Percentiles rank a stretch among this genome's conserved stretches.
Evolutionary conservation across 2,113 vertebrate genomes (phyloP).

Genomic region (Sebastes fasciatus): DNA sequence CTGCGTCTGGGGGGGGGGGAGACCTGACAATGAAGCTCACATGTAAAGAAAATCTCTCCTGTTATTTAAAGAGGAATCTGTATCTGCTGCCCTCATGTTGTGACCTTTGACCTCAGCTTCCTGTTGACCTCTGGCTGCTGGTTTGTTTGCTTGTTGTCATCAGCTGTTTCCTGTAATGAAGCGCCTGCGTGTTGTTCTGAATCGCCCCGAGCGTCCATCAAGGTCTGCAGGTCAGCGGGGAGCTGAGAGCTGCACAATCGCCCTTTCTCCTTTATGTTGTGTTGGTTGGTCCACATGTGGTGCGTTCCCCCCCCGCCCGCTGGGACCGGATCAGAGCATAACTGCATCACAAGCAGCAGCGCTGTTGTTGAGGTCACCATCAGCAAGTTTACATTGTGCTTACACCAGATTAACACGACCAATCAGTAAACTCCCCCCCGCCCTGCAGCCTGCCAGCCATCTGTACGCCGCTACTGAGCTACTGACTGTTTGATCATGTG

Average conservation of each 20-base stretch:
- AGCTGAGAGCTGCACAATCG: conserved; percentile 58
- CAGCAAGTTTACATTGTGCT: conserved; percentile 72
- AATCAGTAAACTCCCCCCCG: conserved; percentile 34
- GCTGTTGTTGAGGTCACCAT: conserved; percentile 60
- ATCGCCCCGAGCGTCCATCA: conserved; percentile 32
- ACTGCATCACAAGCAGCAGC: conserved; percentile 62
- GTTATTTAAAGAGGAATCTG: no score
- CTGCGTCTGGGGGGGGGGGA: no score
- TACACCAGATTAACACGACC: conserved; percentile 54
- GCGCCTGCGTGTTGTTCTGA: conserved; percentile 27
- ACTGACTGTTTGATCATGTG: conserved; percentile 7
- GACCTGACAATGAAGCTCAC: no score
- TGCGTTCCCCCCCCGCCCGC: background rate
- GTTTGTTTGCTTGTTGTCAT: conserved; percentile 28
- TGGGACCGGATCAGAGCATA: conserved; percentile 60
- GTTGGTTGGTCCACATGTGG: conserved; percentile 35
- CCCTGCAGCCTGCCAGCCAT: conserved; percentile 19
- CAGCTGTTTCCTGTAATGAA: conserved; percentile 16
- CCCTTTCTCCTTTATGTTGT: conserved; percentile 4
- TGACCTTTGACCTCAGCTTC: background rate
- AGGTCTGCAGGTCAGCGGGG: conserved; percentile 60
- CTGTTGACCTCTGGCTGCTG: conserved; percentile 1
- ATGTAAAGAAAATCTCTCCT: no score
- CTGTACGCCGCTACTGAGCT: conserved; percentile 1
- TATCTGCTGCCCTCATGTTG: no score